phyloP scores from a whole-genome alignment of 1,140 invertebrate genomes.

The Drosophila saltans region DNA sequence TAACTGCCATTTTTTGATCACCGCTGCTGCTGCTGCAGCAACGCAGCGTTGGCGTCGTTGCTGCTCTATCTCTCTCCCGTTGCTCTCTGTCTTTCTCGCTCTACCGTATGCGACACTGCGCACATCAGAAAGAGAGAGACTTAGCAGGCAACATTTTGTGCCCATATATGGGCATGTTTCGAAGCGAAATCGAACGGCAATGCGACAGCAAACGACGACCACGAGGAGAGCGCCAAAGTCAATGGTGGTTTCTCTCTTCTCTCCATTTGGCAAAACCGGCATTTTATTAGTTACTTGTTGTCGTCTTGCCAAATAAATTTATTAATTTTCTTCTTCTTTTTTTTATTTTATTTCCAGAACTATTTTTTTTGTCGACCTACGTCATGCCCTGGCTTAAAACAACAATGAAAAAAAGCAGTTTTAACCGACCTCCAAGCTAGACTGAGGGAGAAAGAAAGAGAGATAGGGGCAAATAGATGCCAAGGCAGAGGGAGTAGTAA shows the following conservation, averaged over 20 bases:
- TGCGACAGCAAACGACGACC: not conserved
- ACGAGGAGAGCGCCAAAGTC: constrained; percentile 39
- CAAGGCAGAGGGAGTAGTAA: not conserved
- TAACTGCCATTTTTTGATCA: constrained; percentile 69
- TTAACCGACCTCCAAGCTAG: not conserved
- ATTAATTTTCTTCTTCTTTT: constrained; percentile 2
- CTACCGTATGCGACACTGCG: constrained; percentile 26
- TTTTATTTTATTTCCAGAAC: constrained; percentile 6
- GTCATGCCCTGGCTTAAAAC: constrained; percentile 5
- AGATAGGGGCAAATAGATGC: not conserved
- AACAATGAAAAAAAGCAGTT: not conserved
- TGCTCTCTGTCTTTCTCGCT: constrained; percentile 22
- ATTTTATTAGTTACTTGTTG: constrained; percentile 13
- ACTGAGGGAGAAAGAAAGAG: not conserved
- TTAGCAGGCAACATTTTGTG: constrained; percentile 72
- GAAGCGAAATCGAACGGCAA: constrained; percentile 28
- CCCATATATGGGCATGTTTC: constrained; percentile 83
- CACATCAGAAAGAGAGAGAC: constrained; percentile 62
- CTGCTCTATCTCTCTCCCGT: constrained; percentile 29
- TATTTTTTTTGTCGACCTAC: constrained; percentile 11
- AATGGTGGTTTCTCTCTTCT: constrained; percentile 2
- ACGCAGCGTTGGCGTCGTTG: constrained; percentile 40
- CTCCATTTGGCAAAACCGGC: constrained; percentile 11
- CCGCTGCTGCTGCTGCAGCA: constrained; percentile 27
- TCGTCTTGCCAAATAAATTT: constrained; percentile 14